phyloP scores from a whole-genome alignment of 2,888 invertebrate species.

The Hartigia nigra region DNA sequence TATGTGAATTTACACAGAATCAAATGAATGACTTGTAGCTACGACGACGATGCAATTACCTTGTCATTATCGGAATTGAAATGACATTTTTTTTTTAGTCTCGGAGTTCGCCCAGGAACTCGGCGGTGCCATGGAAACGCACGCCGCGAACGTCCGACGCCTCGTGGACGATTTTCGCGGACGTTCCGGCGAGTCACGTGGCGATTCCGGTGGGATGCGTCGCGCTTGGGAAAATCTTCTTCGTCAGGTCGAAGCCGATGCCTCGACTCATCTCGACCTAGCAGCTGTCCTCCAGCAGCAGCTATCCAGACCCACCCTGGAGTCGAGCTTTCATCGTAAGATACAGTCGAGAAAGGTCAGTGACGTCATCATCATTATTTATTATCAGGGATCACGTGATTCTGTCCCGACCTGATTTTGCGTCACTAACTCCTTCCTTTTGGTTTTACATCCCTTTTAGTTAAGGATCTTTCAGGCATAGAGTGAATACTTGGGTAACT shows the following conservation, averaged over 20 bases:
- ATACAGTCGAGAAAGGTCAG: conserved; percentile 85
- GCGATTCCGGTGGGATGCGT: conserved; percentile 86
- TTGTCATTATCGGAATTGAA: background rate
- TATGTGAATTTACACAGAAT: background rate
- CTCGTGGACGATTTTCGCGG: conserved; percentile 89
- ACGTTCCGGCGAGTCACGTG: conserved; percentile 85
- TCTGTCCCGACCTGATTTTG: background rate
- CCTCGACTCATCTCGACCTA: conserved; percentile 86
- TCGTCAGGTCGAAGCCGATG: conserved; percentile 91
- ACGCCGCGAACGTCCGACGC: conserved; percentile 87
- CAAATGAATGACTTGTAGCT: background rate
- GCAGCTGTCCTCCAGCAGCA: conserved; percentile 77
- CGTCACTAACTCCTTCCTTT: background rate
- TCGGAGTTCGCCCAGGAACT: conserved; percentile 92
- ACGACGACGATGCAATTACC: background rate
- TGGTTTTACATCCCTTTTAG: background rate
- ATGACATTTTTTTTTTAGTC: conserved; percentile 69
- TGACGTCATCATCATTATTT: background rate
- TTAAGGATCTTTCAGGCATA: background rate
- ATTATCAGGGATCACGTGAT: background rate
- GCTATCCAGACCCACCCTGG: conserved; percentile 85
- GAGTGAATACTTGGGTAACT: background rate
- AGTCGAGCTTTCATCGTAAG: conserved; percentile 90
- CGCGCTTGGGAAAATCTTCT: conserved; percentile 92
- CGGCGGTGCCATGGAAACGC: conserved; percentile 89